phyloP scores from a whole-genome alignment of 2,113 vertebrate species.

The Oncorhynchus keta region DNA sequence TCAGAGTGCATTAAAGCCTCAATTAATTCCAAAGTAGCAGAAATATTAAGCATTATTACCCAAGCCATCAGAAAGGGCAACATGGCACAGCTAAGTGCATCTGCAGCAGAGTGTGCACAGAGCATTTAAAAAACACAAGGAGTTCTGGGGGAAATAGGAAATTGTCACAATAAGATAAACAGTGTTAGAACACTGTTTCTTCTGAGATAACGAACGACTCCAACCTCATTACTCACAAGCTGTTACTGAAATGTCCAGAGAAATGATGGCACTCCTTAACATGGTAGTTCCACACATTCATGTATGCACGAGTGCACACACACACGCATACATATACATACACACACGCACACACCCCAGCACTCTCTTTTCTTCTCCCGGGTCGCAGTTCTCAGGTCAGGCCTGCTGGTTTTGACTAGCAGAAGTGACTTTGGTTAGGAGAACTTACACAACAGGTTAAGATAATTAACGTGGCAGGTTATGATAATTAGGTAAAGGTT shows the following conservation, averaged over 20 bases:
- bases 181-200: slow-evolving; percentile 4
- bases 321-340: neutral
- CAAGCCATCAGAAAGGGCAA: slow-evolving; percentile 58
- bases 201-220: slow-evolving; percentile 39
- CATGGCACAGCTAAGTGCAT: slow-evolving; percentile 48
- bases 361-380: neutral
- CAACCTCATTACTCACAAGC: slow-evolving; percentile 63
- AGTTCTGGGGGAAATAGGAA: slow-evolving; percentile 31
- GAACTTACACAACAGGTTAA: no score
- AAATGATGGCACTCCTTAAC: slow-evolving; percentile 43
- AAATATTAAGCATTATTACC: slow-evolving; percentile 73
- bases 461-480: no score
- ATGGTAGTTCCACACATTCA: slow-evolving; percentile 57
- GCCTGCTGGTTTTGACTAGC: no score
- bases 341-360: neutral
- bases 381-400: no score
- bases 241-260: no score
- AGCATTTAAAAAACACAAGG: slow-evolving; percentile 52
- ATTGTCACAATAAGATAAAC: neutral
- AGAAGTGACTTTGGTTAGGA: no score
- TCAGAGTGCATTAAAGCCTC: slow-evolving; percentile 75
- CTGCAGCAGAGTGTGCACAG: slow-evolving; percentile 53
- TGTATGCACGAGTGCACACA: slow-evolving; percentile 33
- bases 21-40: slow-evolving; percentile 71
- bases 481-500: no score